Percentiles rank a stretch among this genome's conserved stretches.
Evolutionary conservation across 2,888 invertebrate genomes (phyloP).

Genomic region (Leptinotarsa tumamoca): DNA sequence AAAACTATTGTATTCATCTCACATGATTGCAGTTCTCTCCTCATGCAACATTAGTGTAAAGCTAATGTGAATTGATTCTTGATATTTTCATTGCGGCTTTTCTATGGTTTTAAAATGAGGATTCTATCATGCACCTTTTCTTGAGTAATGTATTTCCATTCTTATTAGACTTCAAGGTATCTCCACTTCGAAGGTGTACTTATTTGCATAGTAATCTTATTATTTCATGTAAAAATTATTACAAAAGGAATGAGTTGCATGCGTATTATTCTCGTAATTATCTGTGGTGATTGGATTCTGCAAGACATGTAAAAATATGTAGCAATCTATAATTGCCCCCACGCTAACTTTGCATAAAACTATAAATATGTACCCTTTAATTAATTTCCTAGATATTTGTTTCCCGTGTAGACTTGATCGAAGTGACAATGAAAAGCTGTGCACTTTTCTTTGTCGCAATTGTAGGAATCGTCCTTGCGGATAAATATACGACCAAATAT

Average conservation of each 20-base stretch:
- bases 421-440: conserved; percentile 33
- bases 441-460: conserved; percentile 26
- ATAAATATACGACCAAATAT: conserved; percentile 76
- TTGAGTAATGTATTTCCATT: not conserved
- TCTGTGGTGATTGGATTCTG: conserved; percentile 40
- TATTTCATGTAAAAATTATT: conserved; percentile 26
- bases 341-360: conserved; percentile 30
- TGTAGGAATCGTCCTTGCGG: conserved; percentile 23
- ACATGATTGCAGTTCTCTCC: too few relatives aligned
- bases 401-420: conserved; percentile 24
- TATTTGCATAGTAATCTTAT: conserved; percentile 27
- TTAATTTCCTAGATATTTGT: conserved; percentile 17
- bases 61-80: too few relatives aligned
- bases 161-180: not conserved
- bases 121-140: too few relatives aligned
- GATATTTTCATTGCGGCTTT: too few relatives aligned
- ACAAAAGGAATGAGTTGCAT: conserved; percentile 36
- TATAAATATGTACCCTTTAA: conserved; percentile 43
- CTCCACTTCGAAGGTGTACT: not conserved
- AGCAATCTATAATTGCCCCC: conserved; percentile 27
- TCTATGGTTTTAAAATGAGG: too few relatives aligned
- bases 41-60: too few relatives aligned
- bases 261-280: conserved; percentile 35
- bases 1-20: too few relatives aligned
- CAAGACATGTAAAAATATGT: conserved; percentile 33